phyloP scores from a whole-genome alignment of 1,140 invertebrate genomes.

The Phthorimaea operculella region DNA sequence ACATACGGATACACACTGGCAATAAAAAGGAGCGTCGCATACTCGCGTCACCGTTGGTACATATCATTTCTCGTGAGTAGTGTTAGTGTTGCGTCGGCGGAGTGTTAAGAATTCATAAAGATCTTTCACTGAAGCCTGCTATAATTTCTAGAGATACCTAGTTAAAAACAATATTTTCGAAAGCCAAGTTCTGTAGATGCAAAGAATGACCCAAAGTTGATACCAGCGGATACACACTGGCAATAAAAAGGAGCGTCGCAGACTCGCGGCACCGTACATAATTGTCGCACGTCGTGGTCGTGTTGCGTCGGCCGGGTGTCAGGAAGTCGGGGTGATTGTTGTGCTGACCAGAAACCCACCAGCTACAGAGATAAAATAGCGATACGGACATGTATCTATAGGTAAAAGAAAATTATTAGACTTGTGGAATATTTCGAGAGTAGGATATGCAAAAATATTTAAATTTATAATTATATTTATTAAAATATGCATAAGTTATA shows the following conservation, averaged over 20 bases:
- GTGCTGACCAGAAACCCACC: slow-evolving; percentile 12
- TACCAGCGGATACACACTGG: slow-evolving; percentile 10
- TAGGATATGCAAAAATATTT: too few relatives aligned
- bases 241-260: slow-evolving; percentile 18
- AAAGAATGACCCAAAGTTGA: too few relatives aligned
- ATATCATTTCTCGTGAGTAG: slow-evolving; percentile 22
- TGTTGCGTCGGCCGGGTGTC: slow-evolving; percentile 19
- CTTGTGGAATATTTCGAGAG: too few relatives aligned
- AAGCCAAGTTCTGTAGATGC: too few relatives aligned
- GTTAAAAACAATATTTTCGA: too few relatives aligned
- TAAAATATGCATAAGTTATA: too few relatives aligned
- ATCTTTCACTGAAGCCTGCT: too few relatives aligned
- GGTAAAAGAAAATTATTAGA: too few relatives aligned
- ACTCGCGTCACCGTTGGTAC: slow-evolving; percentile 22
- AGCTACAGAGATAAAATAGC: slow-evolving; percentile 5
- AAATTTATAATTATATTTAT: too few relatives aligned
- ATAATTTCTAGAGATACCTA: too few relatives aligned
- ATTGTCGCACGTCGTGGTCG: slow-evolving; percentile 21
- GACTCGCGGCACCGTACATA: slow-evolving; percentile 22
- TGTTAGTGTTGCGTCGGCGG: slow-evolving; percentile 16
- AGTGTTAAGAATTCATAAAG: slow-evolving; percentile 20
- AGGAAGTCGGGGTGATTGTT: slow-evolving; percentile 23
- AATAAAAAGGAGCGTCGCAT: slow-evolving; percentile 19
- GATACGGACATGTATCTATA: too few relatives aligned
- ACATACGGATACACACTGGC: slow-evolving; percentile 10